Percentiles rank a stretch among this genome's conserved stretches.
phyloP scores from a whole-genome alignment of 2,888 invertebrate species.

The Ornithoptera priamus region DNA sequence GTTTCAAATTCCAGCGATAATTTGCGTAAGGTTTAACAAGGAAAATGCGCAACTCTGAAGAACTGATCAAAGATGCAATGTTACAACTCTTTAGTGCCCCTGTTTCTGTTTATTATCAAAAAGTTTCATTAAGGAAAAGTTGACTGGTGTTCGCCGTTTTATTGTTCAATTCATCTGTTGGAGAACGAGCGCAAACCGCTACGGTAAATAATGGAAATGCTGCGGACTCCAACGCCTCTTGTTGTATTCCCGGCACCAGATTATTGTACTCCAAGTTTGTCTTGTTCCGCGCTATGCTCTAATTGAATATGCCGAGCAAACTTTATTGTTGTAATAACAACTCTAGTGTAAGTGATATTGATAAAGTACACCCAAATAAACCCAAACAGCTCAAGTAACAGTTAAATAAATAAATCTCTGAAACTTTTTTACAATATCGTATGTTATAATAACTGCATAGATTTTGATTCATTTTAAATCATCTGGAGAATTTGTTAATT shows the following conservation, averaged over 20 bases:
- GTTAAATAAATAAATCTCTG: neutral
- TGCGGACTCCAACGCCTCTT: slow-evolving; percentile 49
- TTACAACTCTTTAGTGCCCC: slow-evolving; percentile 46
- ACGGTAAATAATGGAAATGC: slow-evolving; percentile 61
- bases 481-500: no score
- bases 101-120: slow-evolving; percentile 56
- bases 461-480: no score
- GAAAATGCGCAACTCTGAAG: slow-evolving; percentile 40
- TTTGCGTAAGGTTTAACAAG: slow-evolving; percentile 4
- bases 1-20: neutral
- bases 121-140: slow-evolving; percentile 63
- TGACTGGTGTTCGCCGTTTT: slow-evolving; percentile 61
- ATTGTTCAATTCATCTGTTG: slow-evolving; percentile 68
- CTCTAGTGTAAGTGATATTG: slow-evolving; percentile 21
- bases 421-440: no score
- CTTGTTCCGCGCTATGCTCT: slow-evolving; percentile 53
- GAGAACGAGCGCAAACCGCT: slow-evolving; percentile 53
- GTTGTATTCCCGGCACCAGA: slow-evolving; percentile 50
- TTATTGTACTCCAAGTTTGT: slow-evolving; percentile 66
- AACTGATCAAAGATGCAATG: slow-evolving; percentile 62
- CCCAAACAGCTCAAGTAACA: neutral
- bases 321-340: slow-evolving; percentile 46
- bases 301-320: slow-evolving; percentile 53
- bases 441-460: no score
- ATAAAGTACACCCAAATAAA: slow-evolving; percentile 6